Base-by-base conservation (phyloP, 1,140 invertebrate genomes). In the Pseudomyrmex flavicornis region DNA sequence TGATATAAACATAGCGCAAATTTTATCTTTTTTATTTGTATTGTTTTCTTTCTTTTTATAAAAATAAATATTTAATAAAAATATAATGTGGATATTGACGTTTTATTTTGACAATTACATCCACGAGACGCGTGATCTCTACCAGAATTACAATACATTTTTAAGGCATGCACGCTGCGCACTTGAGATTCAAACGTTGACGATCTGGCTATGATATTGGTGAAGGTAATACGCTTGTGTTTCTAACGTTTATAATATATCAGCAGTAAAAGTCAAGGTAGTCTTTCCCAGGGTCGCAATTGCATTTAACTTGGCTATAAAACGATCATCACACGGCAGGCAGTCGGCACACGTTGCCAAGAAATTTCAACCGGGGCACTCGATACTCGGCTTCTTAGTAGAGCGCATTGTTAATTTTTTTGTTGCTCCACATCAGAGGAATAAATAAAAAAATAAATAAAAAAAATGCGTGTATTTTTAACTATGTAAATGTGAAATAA, bases 241-340 rank as follows among this genome's bases (percentile, higher is more conserved):
- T 69, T 61, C 44, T 50, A 59, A 50, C 54, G n/a, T 59, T 80
- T 80, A 70, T 80, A 80, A 80, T 80, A 87, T 80, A 87, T 80
- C 59, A 73, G 68, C 66, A 73, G 70, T 73, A 88, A 88, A 88
- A 88, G 80, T 89, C 87, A 88, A 86, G 87, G 80, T 82, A 54
- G 75, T 86, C 73, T 73, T 72, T 15, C 83, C 92, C 91, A 92
- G 80, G 93, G 92, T 92, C 82, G 82, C 15, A 62, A 89, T 83
- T 83, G 74, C 79, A 75, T 65, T 82, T 84, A 89, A 74, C 66
- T 86, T 77, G 84, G 91, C 91, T 83, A 90, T 90, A 85, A 89
- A 90, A 85, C 83, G 69, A 89, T 85, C 70, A 74, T 92, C 91
- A 87, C 83, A 88, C 88, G 89, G 77, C 86, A 50, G 85, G 46